Percentiles rank a stretch among this genome's conserved stretches.
Evolutionary conservation across 2,888 invertebrate species (phyloP).

Genomic region (Lutraria lutraria): DNA sequence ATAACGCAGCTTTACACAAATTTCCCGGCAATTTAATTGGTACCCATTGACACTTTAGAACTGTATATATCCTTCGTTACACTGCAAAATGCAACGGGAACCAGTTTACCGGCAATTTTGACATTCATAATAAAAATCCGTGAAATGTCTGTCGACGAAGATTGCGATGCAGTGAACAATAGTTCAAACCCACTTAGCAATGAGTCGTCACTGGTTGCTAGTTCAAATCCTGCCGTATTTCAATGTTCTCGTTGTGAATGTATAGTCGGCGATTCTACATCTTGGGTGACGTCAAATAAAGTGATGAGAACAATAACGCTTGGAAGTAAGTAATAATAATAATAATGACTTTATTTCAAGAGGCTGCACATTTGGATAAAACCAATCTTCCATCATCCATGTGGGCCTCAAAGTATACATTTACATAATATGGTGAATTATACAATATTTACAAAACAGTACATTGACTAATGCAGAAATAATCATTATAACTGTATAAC

Average conservation of each 20-base stretch:
- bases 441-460: too few species aligned
- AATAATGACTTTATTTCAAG: too few species aligned
- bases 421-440: too few species aligned
- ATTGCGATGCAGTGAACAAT: not conserved
- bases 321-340: slow-evolving; percentile 60
- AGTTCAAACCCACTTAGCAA: slow-evolving; percentile 14
- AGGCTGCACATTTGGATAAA: too few species aligned
- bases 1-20: slow-evolving; percentile 7
- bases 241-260: slow-evolving; percentile 66
- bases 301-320: slow-evolving; percentile 62
- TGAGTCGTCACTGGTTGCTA: slow-evolving; percentile 32
- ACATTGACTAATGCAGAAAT: too few species aligned
- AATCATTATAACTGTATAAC: too few species aligned
- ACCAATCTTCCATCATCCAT: too few species aligned
- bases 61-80: too few species aligned
- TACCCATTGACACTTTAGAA: not conserved
- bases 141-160: not conserved
- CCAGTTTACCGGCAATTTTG: too few species aligned
- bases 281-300: slow-evolving; percentile 62
- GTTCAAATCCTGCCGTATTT: slow-evolving; percentile 51
- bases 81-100: too few species aligned
- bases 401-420: too few species aligned
- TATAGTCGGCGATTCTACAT: slow-evolving; percentile 65
- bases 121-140: too few species aligned
- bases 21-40: slow-evolving; percentile 32